Conservation (phyloP, 2,888 invertebrate species). For the Protophormia terraenovae region DNA sequence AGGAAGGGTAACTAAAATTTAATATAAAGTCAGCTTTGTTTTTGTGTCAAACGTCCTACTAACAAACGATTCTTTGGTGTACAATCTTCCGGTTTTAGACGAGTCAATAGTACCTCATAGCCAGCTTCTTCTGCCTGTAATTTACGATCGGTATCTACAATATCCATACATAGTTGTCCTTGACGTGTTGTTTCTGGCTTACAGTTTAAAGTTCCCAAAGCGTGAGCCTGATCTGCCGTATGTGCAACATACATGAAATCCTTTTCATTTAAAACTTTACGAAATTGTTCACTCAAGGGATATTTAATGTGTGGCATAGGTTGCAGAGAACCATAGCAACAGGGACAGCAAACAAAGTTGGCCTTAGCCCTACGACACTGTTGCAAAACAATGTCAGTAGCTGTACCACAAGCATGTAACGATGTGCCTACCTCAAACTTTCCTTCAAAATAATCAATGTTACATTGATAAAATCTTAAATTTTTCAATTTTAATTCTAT, state of each 20-base stretch:
- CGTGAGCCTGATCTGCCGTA: constrained; percentile 95
- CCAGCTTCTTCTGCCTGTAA: constrained; percentile 88
- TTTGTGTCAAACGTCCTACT: constrained; percentile 72
- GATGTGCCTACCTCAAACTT: constrained; percentile 93
- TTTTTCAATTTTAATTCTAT: constrained; percentile 86
- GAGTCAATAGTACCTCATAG: constrained; percentile 89
- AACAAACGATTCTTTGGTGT: constrained; percentile 90
- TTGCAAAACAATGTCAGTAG: constrained; percentile 94
- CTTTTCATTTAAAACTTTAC: constrained; percentile 80
- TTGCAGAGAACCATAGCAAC: constrained; percentile 95
- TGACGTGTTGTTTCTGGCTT: constrained; percentile 82
- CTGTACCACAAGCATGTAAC: constrained; percentile 96
- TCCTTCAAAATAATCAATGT: constrained; percentile 93
- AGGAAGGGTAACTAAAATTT: neutral
- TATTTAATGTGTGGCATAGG: constrained; percentile 90
- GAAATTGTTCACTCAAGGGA: constrained; percentile 88
- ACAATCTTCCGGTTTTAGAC: constrained; percentile 90
- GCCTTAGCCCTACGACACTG: constrained; percentile 90
- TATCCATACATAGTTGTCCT: constrained; percentile 92
- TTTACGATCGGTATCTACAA: constrained; percentile 93
- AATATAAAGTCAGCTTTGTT: neutral
- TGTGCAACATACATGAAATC: constrained; percentile 91
- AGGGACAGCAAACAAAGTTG: constrained; percentile 94
- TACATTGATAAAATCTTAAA: constrained; percentile 91
- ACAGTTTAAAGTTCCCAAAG: constrained; percentile 80